phyloP scores from a whole-genome alignment of 2,888 invertebrate species.

The Ceraclea dissimilis region DNA sequence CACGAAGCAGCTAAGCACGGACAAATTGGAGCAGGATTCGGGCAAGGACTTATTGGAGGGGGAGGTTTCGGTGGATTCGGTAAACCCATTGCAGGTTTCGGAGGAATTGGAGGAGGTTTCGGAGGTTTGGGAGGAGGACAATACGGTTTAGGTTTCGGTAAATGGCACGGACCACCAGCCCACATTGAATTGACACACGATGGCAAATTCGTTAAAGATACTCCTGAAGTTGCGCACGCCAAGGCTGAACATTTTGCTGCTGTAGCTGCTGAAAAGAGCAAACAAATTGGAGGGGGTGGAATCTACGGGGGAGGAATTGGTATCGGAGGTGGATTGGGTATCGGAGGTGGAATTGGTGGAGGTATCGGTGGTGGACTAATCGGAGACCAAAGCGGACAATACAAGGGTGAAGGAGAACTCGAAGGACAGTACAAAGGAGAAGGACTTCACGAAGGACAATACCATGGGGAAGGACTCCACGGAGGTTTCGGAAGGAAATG shows the following conservation, averaged over 20 bases:
- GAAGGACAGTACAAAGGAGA: slow-evolving; percentile 22
- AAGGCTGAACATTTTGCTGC: slow-evolving; percentile 3
- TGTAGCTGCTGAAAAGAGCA: slow-evolving; percentile 1
- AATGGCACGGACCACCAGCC: slow-evolving; percentile 1
- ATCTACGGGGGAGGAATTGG: background rate
- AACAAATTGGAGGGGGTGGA: slow-evolving; percentile 1
- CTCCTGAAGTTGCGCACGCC: slow-evolving; percentile 1
- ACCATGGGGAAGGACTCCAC: background rate
- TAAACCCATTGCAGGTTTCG: slow-evolving; percentile 10
- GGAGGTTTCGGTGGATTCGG: background rate
- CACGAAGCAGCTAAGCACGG: slow-evolving; percentile 1
- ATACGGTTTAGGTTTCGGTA: background rate
- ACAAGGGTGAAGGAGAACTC: slow-evolving; percentile 21
- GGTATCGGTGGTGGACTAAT: slow-evolving; percentile 7
- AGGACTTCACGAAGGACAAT: slow-evolving; percentile 9
- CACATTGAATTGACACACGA: slow-evolving; percentile 2
- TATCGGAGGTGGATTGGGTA: background rate
- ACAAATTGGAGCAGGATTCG: background rate
- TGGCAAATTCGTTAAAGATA: background rate
- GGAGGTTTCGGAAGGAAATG: slow-evolving; percentile 9
- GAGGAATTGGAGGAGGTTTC: slow-evolving; percentile 6
- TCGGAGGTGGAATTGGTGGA: slow-evolving; percentile 1
- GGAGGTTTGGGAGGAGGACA: slow-evolving; percentile 16
- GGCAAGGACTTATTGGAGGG: background rate
- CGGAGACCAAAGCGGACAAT: slow-evolving; percentile 18